These are phyloP conservation scores for Acleris cristana DNA, from an alignment of 2,888 invertebrate genomes.

Conservation along the genomic window DNA sequence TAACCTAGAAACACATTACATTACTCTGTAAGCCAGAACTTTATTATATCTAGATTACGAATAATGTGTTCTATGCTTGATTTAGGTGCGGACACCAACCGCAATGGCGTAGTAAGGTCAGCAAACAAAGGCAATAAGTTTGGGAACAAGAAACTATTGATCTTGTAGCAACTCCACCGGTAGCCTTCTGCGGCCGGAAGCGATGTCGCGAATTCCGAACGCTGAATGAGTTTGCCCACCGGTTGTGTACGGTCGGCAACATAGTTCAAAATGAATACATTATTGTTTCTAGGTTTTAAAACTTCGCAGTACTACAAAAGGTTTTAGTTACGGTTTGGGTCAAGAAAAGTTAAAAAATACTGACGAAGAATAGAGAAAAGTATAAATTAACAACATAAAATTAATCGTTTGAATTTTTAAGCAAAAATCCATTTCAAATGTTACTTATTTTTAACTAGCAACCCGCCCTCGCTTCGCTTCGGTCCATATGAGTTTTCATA, in stretches of 20 bases:
- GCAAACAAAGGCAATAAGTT: slow-evolving; percentile 49
- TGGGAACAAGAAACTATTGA: slow-evolving; percentile 54
- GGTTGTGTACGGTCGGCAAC: slow-evolving; percentile 8
- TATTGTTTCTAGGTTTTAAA: too few relatives aligned
- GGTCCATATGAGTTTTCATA: too few relatives aligned
- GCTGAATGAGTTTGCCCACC: slow-evolving; percentile 32
- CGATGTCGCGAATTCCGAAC: slow-evolving; percentile 44
- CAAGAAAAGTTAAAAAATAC: too few relatives aligned
- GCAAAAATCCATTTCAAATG: too few relatives aligned
- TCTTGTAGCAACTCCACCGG: slow-evolving; percentile 36
- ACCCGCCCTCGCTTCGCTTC: too few relatives aligned
- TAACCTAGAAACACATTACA: slow-evolving; percentile 1
- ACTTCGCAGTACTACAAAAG: too few relatives aligned
- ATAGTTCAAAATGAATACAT: too few relatives aligned
- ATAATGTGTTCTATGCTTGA: slow-evolving; percentile 30
- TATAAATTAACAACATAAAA: too few relatives aligned
- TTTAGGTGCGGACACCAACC: slow-evolving; percentile 38
- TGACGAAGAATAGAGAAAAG: too few relatives aligned
- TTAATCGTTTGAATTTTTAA: too few relatives aligned
- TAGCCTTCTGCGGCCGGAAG: slow-evolving; percentile 25
- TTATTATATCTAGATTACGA: slow-evolving; percentile 14
- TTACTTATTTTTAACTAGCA: too few relatives aligned
- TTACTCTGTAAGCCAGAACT: not conserved
- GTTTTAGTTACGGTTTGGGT: too few relatives aligned
- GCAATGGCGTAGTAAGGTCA: slow-evolving; percentile 38